Evolutionary conservation across 2,797 vertebrate genomes (phyloP).

Genomic region (Cynodonichthys magdalenae): DNA sequence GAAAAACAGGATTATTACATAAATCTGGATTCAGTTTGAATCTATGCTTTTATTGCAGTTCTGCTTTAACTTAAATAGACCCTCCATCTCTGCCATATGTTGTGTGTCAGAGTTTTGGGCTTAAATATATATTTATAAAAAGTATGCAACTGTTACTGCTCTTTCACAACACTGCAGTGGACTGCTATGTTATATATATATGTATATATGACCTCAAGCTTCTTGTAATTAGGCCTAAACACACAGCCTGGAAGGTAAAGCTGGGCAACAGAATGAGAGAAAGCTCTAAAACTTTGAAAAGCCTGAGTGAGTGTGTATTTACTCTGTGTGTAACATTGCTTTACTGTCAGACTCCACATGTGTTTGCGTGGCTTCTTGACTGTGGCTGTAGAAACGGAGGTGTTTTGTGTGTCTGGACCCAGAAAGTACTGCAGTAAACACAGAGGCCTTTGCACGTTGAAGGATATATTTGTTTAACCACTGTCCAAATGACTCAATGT

Average conservation of each 20-base stretch:
- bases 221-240: conserved; percentile 46
- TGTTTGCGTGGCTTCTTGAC: conserved; percentile 29
- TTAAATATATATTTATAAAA: not conserved
- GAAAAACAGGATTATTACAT: not conserved
- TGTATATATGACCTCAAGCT: conserved; percentile 46
- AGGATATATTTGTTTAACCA: conserved; percentile 15
- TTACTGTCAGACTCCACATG: conserved; percentile 33
- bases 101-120: not conserved
- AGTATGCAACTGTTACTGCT: not conserved
- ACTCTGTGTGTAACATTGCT: conserved; percentile 9
- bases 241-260: conserved; percentile 26
- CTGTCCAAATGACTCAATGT: not conserved
- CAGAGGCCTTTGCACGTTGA: conserved; percentile 24
- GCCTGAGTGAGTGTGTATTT: conserved; percentile 3
- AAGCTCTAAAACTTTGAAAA: too few relatives aligned
- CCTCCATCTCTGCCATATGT: not conserved
- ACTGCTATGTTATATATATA: conserved; percentile 51
- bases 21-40: too few relatives aligned
- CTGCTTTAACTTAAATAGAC: not conserved
- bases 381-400: conserved; percentile 20
- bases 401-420: conserved; percentile 31
- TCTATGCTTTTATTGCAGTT: not conserved
- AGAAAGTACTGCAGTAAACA: conserved; percentile 56
- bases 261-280: too few relatives aligned
- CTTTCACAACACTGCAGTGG: conserved; percentile 9